These are phyloP conservation scores for Anas bahamensis DNA, from an alignment of 2,797 vertebrate genomes.

Conservation along the genomic window DNA sequence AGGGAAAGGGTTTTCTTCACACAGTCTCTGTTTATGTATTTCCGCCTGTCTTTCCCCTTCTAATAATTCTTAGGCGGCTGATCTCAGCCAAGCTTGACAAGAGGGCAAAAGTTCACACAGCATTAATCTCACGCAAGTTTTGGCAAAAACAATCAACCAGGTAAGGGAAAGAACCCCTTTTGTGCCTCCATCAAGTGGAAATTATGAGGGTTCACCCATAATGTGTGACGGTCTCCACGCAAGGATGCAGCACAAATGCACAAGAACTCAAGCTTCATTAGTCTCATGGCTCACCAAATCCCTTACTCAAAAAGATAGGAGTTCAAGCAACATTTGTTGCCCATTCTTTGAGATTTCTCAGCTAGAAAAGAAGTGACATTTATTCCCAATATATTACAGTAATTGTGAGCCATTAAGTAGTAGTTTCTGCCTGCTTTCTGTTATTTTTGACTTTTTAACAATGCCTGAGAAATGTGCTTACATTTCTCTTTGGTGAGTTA, in stretches of 20 bases:
- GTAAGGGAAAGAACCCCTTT: background rate
- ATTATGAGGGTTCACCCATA: background rate
- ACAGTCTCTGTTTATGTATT: background rate
- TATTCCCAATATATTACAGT: background rate
- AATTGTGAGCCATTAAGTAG: background rate
- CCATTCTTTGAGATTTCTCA: background rate
- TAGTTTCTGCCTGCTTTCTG: background rate
- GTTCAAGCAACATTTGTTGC: background rate
- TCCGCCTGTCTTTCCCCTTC: background rate
- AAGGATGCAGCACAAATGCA: background rate
- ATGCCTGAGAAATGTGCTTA: conserved; percentile 28
- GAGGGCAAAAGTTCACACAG: background rate
- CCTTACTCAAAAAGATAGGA: background rate
- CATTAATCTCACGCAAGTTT: background rate
- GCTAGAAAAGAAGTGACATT: background rate
- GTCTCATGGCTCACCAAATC: background rate
- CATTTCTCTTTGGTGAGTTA: background rate
- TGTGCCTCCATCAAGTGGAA: background rate
- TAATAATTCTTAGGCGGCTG: background rate
- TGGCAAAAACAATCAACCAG: background rate
- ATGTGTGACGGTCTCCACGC: background rate
- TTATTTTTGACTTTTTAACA: conserved; percentile 5
- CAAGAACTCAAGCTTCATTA: background rate
- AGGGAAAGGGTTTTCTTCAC: background rate
- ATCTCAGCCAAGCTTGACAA: background rate